Conservation (phyloP, 2,113 vertebrate species). For the Cairina moschata region DNA sequence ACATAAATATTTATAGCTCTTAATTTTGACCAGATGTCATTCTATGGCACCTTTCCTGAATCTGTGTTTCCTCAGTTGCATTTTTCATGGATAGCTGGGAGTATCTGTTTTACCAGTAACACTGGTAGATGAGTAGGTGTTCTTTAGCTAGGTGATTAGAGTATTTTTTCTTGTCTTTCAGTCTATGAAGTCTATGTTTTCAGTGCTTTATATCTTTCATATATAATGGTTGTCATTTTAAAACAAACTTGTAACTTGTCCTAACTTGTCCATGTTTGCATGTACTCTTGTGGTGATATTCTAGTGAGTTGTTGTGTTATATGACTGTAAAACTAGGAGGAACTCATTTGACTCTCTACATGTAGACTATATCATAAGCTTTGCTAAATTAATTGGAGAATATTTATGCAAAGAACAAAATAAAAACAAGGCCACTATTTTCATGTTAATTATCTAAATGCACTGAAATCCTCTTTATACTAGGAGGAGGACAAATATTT, state of each 20-base stretch:
- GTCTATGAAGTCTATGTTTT: neutral
- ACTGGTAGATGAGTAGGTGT: neutral
- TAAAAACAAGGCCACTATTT: slow-evolving; percentile 41
- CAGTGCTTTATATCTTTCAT: neutral
- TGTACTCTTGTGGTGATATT: neutral
- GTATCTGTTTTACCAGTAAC: neutral
- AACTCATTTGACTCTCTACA: neutral
- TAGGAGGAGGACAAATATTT: slow-evolving; percentile 24
- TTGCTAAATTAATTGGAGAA: slow-evolving; percentile 36
- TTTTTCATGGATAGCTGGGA: neutral
- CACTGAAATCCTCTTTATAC: slow-evolving; percentile 63
- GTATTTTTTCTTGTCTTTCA: neutral
- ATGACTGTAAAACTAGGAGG: neutral
- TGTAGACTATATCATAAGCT: neutral
- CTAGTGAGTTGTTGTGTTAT: neutral
- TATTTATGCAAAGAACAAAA: slow-evolving; percentile 39
- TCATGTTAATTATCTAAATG: slow-evolving; percentile 69
- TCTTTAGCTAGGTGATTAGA: neutral
- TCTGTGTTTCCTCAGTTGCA: neutral
- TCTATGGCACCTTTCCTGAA: neutral
- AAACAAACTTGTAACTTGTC: neutral
- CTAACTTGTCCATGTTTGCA: neutral
- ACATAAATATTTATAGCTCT: neutral
- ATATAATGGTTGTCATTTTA: neutral
- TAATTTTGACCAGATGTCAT: slow-evolving; percentile 6